Evolutionary conservation across 2,797 vertebrate species (phyloP).

Genomic region (Xerus rutilus): DNA sequence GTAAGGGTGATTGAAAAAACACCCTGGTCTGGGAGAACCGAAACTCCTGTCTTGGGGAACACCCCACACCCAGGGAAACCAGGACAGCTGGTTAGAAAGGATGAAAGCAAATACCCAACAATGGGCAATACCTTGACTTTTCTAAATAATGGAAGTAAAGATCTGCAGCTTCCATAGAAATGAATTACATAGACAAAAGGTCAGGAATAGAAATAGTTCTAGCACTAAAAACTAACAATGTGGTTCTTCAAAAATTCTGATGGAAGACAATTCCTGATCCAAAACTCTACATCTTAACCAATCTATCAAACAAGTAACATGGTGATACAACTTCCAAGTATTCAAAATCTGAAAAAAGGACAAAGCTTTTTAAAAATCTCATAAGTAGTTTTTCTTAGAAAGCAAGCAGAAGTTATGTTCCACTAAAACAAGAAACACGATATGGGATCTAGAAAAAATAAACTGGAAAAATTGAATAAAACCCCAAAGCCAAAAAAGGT

Average conservation of each 20-base stretch:
- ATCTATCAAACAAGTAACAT: background rate
- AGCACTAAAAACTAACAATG: background rate
- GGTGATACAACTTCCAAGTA: background rate
- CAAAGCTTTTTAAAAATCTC: background rate
- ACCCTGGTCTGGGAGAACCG: background rate
- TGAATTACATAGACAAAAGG: background rate
- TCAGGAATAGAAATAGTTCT: background rate
- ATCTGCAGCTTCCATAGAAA: background rate
- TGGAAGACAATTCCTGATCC: background rate
- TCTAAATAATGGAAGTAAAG: background rate
- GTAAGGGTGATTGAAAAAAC: background rate
- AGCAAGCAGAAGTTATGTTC: background rate
- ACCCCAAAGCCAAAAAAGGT: background rate
- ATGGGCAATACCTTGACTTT: background rate
- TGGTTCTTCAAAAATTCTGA: conserved; percentile 9
- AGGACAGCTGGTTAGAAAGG: background rate
- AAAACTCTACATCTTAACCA: background rate
- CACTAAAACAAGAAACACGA: background rate
- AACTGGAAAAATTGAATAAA: background rate
- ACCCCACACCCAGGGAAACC: background rate
- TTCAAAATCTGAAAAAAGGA: background rate
- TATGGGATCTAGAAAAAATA: background rate
- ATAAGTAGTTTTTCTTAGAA: conserved; percentile 11
- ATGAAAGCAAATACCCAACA: background rate
- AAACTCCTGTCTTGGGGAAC: background rate